Conservation (phyloP, 2,888 invertebrate species). For the Thymelicus lineola region DNA sequence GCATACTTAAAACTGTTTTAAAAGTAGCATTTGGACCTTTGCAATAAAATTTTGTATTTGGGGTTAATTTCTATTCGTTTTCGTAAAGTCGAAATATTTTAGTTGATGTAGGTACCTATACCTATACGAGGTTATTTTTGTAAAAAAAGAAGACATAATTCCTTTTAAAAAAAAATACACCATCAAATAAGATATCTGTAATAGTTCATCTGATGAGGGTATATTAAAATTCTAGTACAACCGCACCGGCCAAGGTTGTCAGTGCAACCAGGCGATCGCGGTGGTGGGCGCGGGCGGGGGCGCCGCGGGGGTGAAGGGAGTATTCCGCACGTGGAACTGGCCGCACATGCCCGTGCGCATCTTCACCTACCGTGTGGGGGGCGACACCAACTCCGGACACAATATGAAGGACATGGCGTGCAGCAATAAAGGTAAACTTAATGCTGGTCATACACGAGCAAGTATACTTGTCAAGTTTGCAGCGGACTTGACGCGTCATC, state of each 20-base stretch:
- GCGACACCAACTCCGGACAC: slow-evolving; percentile 94
- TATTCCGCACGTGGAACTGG: slow-evolving; percentile 93
- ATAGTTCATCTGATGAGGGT: background rate
- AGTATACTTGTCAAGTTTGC: too few species aligned
- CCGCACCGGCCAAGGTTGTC: slow-evolving; percentile 93
- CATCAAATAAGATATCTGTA: too few species aligned
- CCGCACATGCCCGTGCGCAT: slow-evolving; percentile 97
- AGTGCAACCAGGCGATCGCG: slow-evolving; percentile 99
- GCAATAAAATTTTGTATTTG: background rate
- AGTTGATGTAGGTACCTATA: too few species aligned
- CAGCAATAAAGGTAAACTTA: slow-evolving; percentile 93
- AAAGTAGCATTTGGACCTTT: background rate
- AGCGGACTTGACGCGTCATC: too few species aligned
- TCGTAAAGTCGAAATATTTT: too few species aligned
- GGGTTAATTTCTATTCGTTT: too few species aligned
- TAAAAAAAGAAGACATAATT: too few species aligned
- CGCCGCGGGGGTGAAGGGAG: slow-evolving; percentile 87
- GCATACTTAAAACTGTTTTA: too few species aligned
- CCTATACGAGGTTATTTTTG: too few species aligned
- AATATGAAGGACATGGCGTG: slow-evolving; percentile 98
- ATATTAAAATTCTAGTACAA: slow-evolving; percentile 86
- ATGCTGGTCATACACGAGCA: too few species aligned
- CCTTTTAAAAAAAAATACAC: too few species aligned
- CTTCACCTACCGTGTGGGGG: slow-evolving; percentile 98
- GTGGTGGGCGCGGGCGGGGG: slow-evolving; percentile 98